Evolutionary conservation across 1,140 invertebrate genomes (phyloP).

Genomic region (Lepeophtheirus salmonis): DNA sequence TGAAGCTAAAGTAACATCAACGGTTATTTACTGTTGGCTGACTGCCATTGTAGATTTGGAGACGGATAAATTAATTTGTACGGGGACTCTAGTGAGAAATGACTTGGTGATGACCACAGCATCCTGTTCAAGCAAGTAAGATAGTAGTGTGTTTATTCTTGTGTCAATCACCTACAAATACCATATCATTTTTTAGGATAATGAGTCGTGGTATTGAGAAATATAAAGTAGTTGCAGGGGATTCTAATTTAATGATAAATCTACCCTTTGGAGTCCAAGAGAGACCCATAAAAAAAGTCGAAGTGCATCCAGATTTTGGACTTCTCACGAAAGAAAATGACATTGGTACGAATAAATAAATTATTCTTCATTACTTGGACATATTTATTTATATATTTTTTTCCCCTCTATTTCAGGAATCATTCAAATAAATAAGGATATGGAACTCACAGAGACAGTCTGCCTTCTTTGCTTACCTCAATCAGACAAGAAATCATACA

Average conservation of each 20-base stretch:
- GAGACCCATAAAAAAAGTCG: conserved; percentile 16
- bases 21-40: conserved; percentile 21
- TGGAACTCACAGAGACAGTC: conserved; percentile 10
- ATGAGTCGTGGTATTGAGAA: not conserved
- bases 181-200: conserved; percentile 12
- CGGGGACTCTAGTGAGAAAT: conserved; percentile 19
- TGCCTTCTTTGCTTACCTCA: conserved; percentile 12
- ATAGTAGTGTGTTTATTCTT: not conserved
- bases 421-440: conserved; percentile 12
- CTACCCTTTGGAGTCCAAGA: conserved; percentile 21
- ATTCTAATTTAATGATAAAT: conserved; percentile 20
- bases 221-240: conserved; percentile 20
- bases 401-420: conserved; percentile 8
- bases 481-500: not conserved
- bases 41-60: conserved; percentile 18
- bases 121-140: conserved; percentile 18
- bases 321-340: conserved; percentile 19
- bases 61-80: conserved; percentile 18
- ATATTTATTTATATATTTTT: not conserved
- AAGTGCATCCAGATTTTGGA: conserved; percentile 19
- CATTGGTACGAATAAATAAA: conserved; percentile 21
- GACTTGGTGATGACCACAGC: conserved; percentile 21
- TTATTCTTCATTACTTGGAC: too few relatives aligned
- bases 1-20: conserved; percentile 17
- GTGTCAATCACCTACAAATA: not conserved